phyloP scores from a whole-genome alignment of 2,888 invertebrate genomes.

The Chesias legatella region DNA sequence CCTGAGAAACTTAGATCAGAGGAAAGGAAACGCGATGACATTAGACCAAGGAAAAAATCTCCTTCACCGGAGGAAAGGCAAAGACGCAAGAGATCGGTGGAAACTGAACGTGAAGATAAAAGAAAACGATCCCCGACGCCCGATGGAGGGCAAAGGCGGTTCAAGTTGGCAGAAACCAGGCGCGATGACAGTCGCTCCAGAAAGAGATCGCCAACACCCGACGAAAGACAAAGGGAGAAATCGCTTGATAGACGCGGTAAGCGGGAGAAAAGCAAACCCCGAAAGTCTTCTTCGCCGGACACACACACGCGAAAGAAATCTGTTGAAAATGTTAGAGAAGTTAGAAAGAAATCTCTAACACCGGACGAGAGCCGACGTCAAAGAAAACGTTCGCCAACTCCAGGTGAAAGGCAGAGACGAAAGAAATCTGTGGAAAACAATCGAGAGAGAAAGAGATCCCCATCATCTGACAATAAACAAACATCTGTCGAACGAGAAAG shows the following conservation, averaged over 20 bases:
- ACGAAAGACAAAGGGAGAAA: conserved; percentile 8
- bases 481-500: too few species aligned
- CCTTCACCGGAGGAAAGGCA: conserved; percentile 10
- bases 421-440: neutral
- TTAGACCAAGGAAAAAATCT: conserved; percentile 30
- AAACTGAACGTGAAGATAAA: conserved; percentile 2
- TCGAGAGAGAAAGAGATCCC: conserved; percentile 6
- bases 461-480: neutral
- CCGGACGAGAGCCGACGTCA: conserved; percentile 7
- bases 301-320: conserved; percentile 5
- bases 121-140: conserved; percentile 7
- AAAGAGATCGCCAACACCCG: conserved; percentile 9
- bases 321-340: conserved; percentile 6
- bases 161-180: conserved; percentile 9
- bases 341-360: conserved; percentile 5
- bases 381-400: conserved; percentile 10
- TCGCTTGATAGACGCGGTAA: conserved; percentile 9
- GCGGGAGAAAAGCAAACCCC: conserved; percentile 9
- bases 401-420: neutral
- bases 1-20: conserved; percentile 44
- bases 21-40: conserved; percentile 44
- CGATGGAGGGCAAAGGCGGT: conserved; percentile 13
- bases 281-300: conserved; percentile 6
- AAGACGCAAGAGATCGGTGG: conserved; percentile 12
- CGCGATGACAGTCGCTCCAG: conserved; percentile 6